Base-by-base conservation (phyloP, 2,113 vertebrate species). In the Micronisus gabar region DNA sequence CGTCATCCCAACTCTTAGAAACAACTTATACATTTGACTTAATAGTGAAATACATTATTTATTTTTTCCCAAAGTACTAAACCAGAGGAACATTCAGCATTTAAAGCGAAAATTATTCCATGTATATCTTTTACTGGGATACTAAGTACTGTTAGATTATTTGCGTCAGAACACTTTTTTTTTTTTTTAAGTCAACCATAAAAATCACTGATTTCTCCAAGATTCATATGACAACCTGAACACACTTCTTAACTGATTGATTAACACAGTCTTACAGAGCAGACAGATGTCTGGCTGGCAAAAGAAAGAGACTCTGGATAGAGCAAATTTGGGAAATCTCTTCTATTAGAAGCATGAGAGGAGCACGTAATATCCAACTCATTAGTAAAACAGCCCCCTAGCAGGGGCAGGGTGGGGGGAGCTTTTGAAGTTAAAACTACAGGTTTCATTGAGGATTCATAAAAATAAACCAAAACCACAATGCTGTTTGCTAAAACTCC, bases 381-480 rank as follows among this genome's bases (percentile, higher is more conserved):
- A 78, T 15, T 55, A 34, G 40, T 29, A 36, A 84, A 81, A 90
- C 22, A 71, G 3, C 2, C 2, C 32, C 13, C 11, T 2, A 48
- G 30, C 3, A 17, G 25, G 3, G 9, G 6, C 2, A 8, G 3
- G 18, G 10, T 9, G 5, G 8, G 3, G 26, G 10, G 2, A 27
- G 14, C 8, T 67, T 90, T 9, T 55, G 29, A 86, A 82, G 43
- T 47, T 56, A 36, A 75, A 94, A 80, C 59, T 13, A 48, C 12
- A 73, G 4, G 2, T 58, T 94, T 70, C 20, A 58, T 2, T 38
- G 16, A 52, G 14, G 18, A 65, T 21, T 91, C 40, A n/a, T 14
- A 59, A 74, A 68, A 89, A 65, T 41, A 58, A 84, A 59, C 9
- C 7, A 80, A 67, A 78, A 6, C 11, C 11, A 13, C 20, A 43